These are phyloP conservation scores for Torymus aiolomorphi DNA, from an alignment of 2,888 invertebrate species.

Conservation along the genomic window DNA sequence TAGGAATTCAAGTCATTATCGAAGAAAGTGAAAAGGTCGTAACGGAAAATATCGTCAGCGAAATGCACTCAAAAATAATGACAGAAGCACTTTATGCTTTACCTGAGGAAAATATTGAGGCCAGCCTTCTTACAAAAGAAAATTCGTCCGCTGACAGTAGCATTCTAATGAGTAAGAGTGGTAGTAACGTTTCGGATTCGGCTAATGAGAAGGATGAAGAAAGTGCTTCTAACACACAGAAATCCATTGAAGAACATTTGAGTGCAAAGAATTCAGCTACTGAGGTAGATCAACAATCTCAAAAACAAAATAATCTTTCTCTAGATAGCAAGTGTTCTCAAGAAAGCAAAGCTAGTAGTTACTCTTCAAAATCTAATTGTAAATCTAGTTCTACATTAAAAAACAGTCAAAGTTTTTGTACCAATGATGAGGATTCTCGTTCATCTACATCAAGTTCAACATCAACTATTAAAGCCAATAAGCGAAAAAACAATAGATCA, in stretches of 20 bases:
- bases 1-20: slow-evolving; percentile 12
- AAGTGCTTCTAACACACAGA: neutral
- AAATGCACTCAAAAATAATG: slow-evolving; percentile 22
- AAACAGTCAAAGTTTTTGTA: slow-evolving; percentile 12
- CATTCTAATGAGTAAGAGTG: slow-evolving; percentile 21
- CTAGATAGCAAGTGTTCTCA: slow-evolving; percentile 35
- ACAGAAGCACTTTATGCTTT: slow-evolving; percentile 38
- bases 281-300: slow-evolving; percentile 1
- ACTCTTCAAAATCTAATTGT: neutral
- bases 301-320: slow-evolving; percentile 15
- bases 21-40: slow-evolving; percentile 27
- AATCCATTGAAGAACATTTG: neutral
- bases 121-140: slow-evolving; percentile 24
- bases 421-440: slow-evolving; percentile 21
- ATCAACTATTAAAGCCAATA: slow-evolving; percentile 27
- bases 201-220: neutral
- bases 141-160: slow-evolving; percentile 30
- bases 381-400: slow-evolving; percentile 37
- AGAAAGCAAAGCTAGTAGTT: slow-evolving; percentile 19
- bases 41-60: slow-evolving; percentile 3
- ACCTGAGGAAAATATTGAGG: slow-evolving; percentile 14
- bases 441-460: slow-evolving; percentile 36
- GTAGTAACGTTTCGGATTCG: slow-evolving; percentile 2
- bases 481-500: slow-evolving; percentile 1
- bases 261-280: neutral